Base-by-base conservation (phyloP, 2,797 vertebrate genomes). In the Notolabrus celidotus region DNA sequence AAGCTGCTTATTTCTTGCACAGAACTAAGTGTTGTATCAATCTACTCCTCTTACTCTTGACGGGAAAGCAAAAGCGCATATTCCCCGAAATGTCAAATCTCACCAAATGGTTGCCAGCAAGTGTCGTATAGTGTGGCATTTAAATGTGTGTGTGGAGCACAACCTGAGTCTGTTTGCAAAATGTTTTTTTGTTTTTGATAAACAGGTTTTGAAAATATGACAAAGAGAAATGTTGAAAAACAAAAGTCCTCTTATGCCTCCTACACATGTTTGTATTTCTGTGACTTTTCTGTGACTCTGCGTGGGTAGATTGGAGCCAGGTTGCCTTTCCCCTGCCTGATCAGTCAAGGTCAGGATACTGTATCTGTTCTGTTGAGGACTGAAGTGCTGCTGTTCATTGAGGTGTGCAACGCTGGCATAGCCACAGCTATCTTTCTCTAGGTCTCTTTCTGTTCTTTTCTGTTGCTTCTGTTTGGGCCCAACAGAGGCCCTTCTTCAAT, bases 401-500 rank as follows among this genome's bases (percentile, higher is more conserved):
- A 84, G 67, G 60, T 77, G 75, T 84, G 78, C 69, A 81, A 81
- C 81, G 66, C 73, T 25, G 19, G 4, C 66, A 58, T 29, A 5
- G 43, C 41, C 64, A 3, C 64, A 38, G 62, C 59, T 74, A 54
- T 69, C 33, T 67, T 66, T 72, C 61, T 74, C 77, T 27, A 38
- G 25, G 16, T 50, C 53, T 75, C 53, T 62, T n/a, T 50, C n/a
- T 43, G 29, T n/a, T 47, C 66, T 50, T 77, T 23, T 60, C 67
- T 38, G 27, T 60, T 65, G 81, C 47, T 80, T 23, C 55, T 70
- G 2, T 46, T 70, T 67, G 20, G 27, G 52, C 51, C 68, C 67
- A 75, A 78, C 56, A 39, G 34, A 85, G 79, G 72, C 72, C 69
- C 84, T 84, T 85, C 69, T 79, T 80, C 87, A 90, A 87, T 82